Evolutionary conservation across 2,797 vertebrate species (phyloP), one percentile per base, ranked within the genome.

Genomic region (Phaenicophaeus curvirostris): DNA sequence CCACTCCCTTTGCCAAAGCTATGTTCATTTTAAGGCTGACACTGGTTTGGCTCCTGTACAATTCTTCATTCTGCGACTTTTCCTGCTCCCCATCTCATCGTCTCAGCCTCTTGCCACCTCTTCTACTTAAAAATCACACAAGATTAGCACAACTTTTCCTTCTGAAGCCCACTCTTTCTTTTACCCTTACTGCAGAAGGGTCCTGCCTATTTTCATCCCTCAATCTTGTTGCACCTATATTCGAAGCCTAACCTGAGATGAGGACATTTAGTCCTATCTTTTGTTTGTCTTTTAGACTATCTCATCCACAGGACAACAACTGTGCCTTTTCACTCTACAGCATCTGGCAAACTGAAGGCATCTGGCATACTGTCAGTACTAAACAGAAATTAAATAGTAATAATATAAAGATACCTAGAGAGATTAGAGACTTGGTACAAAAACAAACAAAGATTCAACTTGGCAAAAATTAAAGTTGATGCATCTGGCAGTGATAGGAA

Each of bases 361-460:
- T 74, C 67, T 87, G 94, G 89, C 87, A 55, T 21, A 21, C 83
- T 71, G 41, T 94, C 93, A 94, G 89, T 86, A 87, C 53, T 94
- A 91, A 95, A 80, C 72, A 92, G 76, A 91, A 95, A 95, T 95
- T 95, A 96, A 95, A 90, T 72, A 90, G 90, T 76, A 88, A 83
- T 96, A 95, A 95, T 82, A 53, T 67, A 85, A 89, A 95, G 79
- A 87, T 62, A 94, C 85, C 81, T 87, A 89, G 71, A 94, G 95
- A 94, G 95, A 90, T 96, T 94, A 96, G 80, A 82, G 74, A 61
- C 44, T 91, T 71, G 54, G 74, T 96, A 69, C 0, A 2, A 90
- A 95, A 92, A 89, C 51, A 85, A 91, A 74, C 76, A 89, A 69
- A 93, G 63, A 85, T 80, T 92, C 89, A 69, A 37, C 76, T 91